Percentiles rank a stretch among this genome's conserved stretches.
Conservation (phyloP, 2,113 vertebrate species). For the Mustelus asterias region DNA sequence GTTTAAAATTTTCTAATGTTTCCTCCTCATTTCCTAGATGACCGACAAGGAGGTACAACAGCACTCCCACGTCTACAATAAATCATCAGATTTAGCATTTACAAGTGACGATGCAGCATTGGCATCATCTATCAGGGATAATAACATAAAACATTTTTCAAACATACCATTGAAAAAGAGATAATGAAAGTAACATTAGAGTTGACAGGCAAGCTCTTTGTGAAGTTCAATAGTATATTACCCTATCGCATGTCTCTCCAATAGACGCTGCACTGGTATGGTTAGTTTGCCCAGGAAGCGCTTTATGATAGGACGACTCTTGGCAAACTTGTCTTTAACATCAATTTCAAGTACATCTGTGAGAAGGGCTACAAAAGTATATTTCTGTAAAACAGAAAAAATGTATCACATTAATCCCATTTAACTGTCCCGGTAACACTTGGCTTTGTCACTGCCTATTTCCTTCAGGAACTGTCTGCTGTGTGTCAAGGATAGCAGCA, state of each 20-base stretch:
- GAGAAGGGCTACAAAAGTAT: constrained; percentile 92
- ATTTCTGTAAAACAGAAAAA: constrained; percentile 71
- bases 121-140: background rate
- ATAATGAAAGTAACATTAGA: background rate
- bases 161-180: background rate
- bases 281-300: constrained; percentile 95
- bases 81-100: background rate
- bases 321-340: constrained; percentile 98
- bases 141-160: background rate
- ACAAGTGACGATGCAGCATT: background rate
- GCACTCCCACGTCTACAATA: background rate
- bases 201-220: background rate
- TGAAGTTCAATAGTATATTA: constrained; percentile 45
- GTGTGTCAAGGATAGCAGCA: background rate
- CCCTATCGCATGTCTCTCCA: constrained; percentile 87
- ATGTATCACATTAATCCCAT: background rate
- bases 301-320: constrained; percentile 97
- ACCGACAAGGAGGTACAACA: background rate
- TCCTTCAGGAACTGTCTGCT: background rate
- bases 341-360: constrained; percentile 97
- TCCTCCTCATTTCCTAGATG: background rate
- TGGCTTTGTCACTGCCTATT: background rate
- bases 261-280: constrained; percentile 86
- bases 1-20: background rate
- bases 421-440: background rate